Evolutionary conservation across 2,888 invertebrate species (phyloP).

Genomic region (Callosobruchus maculatus): DNA sequence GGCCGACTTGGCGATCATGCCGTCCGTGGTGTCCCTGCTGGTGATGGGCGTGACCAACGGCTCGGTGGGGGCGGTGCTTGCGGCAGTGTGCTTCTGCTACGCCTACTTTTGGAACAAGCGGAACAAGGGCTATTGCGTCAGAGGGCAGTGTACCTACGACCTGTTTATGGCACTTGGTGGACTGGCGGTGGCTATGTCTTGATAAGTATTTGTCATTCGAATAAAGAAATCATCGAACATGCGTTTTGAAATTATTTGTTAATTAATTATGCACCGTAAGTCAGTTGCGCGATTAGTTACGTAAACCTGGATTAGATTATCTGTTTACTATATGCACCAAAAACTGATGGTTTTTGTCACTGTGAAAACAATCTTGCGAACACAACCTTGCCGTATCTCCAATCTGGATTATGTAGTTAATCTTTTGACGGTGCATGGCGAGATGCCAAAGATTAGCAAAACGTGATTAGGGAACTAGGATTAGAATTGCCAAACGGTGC

Average conservation of each 20-base stretch:
- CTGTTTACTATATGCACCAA: too few relatives aligned
- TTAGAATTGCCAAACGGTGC: too few relatives aligned
- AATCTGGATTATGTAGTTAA: too few relatives aligned
- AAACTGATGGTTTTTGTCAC: too few relatives aligned
- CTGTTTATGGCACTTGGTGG: neutral
- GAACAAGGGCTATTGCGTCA: neutral
- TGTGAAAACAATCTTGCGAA: too few relatives aligned
- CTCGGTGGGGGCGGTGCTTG: neutral
- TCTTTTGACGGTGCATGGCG: too few relatives aligned
- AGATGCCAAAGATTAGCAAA: too few relatives aligned
- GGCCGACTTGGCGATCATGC: constrained; percentile 23
- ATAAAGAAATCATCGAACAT: neutral
- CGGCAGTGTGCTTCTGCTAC: neutral
- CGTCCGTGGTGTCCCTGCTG: neutral
- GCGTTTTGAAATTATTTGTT: neutral
- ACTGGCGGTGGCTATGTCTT: neutral
- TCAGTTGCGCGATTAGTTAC: too few relatives aligned
- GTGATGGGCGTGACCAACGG: neutral
- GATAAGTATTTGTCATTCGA: neutral
- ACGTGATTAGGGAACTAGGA: too few relatives aligned
- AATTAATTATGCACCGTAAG: too few relatives aligned
- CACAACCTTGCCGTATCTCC: too few relatives aligned
- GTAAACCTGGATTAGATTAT: too few relatives aligned
- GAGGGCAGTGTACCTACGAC: neutral
- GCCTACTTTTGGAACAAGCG: neutral